These are phyloP conservation scores for Laticauda colubrina DNA, from an alignment of 2,113 vertebrate species.

Conservation along the genomic window DNA sequence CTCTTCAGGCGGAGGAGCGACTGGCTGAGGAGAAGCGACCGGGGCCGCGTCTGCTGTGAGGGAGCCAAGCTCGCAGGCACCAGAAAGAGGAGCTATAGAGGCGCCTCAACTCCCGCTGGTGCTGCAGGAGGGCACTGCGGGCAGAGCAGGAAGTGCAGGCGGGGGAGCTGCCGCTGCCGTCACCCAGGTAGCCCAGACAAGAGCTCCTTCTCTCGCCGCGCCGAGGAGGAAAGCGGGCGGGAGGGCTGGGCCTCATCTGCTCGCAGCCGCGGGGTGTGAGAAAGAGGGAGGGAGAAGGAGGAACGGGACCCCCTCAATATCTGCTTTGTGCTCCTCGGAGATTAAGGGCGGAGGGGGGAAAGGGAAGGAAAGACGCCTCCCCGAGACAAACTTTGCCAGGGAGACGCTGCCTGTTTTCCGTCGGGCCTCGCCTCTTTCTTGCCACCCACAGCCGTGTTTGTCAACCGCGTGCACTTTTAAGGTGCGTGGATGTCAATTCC, in stretches of 20 bases:
- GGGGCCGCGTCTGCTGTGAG: not conserved
- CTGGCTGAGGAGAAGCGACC: not conserved
- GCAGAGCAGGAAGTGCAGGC: not conserved
- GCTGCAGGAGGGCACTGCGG: conserved; percentile 15
- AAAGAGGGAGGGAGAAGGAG: not conserved
- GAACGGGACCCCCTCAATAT: not conserved
- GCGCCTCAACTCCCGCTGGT: not conserved
- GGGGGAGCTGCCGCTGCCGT: not conserved
- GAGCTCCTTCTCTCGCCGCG: not conserved
- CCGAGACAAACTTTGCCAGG: not conserved
- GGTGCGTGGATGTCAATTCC: not conserved
- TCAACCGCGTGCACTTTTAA: not conserved
- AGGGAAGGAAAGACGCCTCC: not conserved
- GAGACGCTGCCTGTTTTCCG: not conserved
- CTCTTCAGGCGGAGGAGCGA: not conserved
- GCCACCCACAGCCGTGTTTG: not conserved
- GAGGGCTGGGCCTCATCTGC: not conserved
- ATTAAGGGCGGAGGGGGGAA: not conserved
- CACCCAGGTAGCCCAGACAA: not conserved
- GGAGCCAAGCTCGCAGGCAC: not conserved
- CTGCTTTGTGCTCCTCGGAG: not conserved
- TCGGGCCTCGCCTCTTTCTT: not conserved
- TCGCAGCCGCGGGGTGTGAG: not conserved
- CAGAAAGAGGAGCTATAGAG: not conserved
- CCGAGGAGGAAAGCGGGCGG: not conserved